Evolutionary conservation across 2,113 vertebrate species (phyloP).

Genomic region (Climacteris rufus): DNA sequence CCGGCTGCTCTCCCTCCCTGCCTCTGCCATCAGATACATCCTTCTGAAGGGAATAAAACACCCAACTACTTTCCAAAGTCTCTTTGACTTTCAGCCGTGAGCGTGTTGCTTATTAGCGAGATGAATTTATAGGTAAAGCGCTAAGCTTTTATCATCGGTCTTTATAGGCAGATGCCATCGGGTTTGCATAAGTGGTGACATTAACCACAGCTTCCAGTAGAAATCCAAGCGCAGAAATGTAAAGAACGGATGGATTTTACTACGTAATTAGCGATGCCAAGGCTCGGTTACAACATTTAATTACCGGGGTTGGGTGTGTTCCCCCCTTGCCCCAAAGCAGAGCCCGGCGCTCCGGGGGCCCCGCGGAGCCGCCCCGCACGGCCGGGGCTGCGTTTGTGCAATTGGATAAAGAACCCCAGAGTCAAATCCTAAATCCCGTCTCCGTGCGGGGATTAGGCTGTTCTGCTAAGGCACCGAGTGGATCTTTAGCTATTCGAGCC

Average conservation of each 20-base stretch:
- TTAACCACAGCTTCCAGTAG: conserved; percentile 35
- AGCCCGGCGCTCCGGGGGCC: background rate
- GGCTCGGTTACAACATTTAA: conserved; percentile 39
- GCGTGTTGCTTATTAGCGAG: conserved; percentile 9
- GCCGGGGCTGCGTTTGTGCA: conserved; percentile 17
- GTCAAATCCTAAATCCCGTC: conserved; percentile 57
- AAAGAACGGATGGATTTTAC: conserved; percentile 46
- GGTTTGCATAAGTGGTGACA: conserved; percentile 15
- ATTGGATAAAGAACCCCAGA: conserved; percentile 42
- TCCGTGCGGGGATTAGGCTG: conserved; percentile 65
- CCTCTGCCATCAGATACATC: background rate
- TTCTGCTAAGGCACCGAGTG: conserved; percentile 10
- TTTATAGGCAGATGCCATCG: conserved; percentile 43
- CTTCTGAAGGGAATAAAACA: conserved; percentile 42
- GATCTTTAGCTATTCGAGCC: background rate
- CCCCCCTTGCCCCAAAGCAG: background rate
- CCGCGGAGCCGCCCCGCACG: background rate
- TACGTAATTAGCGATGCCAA: conserved; percentile 28
- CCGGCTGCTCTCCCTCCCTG: background rate
- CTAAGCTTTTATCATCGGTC: conserved; percentile 44
- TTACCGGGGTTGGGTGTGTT: background rate
- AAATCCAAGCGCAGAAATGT: conserved; percentile 45
- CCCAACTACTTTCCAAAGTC: conserved; percentile 35
- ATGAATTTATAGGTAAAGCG: conserved; percentile 42
- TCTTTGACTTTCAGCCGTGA: conserved; percentile 43